Evolutionary conservation across 2,888 invertebrate genomes (phyloP), one percentile per base, ranked within the genome.

Genomic region (Nomada fabriciana): DNA sequence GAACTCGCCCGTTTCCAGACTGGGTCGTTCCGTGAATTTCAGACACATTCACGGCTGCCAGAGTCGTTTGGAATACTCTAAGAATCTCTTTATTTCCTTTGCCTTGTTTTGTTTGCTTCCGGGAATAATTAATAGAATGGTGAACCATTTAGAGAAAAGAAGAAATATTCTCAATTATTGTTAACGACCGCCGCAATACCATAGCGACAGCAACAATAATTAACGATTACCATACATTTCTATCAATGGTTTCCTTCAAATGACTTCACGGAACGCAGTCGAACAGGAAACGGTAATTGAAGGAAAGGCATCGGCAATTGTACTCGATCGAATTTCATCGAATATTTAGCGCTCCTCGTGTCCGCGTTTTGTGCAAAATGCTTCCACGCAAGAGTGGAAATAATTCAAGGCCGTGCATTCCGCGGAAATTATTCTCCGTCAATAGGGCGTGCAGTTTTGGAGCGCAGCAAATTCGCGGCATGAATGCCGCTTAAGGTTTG

Each of bases 401-500:
- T 43, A 50, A 80, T 79, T 71, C 71, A 55, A 80, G 65, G 60
- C 36, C 71, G 36, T 25, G 53, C 67, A 71, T 67, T 79, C 79
- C 70, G 11, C 13, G 5, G 50, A 65, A 79, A 65, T 70, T 64
- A 53, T 52, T 15, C 23, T 20, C n/a, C 36, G n/a, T 36, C 43
- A 57, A 78, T 50, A 68, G 67, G 60, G 64, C 79, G 65, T 42
- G 60, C 25, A 67, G 15, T 52, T 69, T 29, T n/a, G 25, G 53
- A 55, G 64, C 15, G 53, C 52, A 11, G 52, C 68, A 63, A 80
- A 79, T 23, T 50, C 52, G 13, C 43, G 43, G 23, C 50, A 61
- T 42, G 76, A 52, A 57, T 63, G 63, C 25, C 65, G 29, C 36
- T 50, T 72, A 43, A 61, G 53, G 61, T 36, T 29, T 23, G 76